Percentiles rank a stretch among this genome's conserved stretches.
Evolutionary conservation across 2,113 vertebrate species (phyloP).

Genomic region (Labeo catla): DNA sequence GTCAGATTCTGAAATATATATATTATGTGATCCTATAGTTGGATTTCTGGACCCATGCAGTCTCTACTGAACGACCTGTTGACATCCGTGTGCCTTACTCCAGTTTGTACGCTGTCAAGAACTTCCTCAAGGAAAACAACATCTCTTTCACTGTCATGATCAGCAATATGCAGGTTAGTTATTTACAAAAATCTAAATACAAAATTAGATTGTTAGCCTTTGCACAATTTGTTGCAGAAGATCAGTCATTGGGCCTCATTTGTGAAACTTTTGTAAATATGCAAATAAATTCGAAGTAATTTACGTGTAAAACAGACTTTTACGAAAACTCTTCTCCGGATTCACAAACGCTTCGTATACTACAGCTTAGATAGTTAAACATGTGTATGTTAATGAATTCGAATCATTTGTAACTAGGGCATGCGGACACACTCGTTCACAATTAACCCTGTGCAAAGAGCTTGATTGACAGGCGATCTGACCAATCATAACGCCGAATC

Average conservation of each 20-base stretch:
- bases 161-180: conserved; percentile 83
- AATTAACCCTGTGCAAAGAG: too few species aligned
- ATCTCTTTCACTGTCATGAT: conserved; percentile 82
- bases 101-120: conserved; percentile 73
- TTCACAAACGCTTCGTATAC: too few species aligned
- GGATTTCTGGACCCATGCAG: conserved; percentile 86
- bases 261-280: too few species aligned
- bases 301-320: too few species aligned
- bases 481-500: too few species aligned
- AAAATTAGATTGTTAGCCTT: not conserved
- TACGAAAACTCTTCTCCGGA: too few species aligned
- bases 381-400: too few species aligned
- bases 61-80: conserved; percentile 66
- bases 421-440: too few species aligned
- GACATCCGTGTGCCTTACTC: conserved; percentile 80
- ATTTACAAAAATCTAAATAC: not conserved
- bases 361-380: too few species aligned
- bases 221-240: not conserved
- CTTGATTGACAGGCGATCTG: too few species aligned
- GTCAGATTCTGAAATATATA: not conserved
- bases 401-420: too few species aligned
- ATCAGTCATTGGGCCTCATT: not conserved
- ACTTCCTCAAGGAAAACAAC: conserved; percentile 74
- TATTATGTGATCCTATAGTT: conserved; percentile 70
- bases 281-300: too few species aligned